Base-by-base conservation (phyloP, 2,113 vertebrate species). In the Vireo altiloquus region DNA sequence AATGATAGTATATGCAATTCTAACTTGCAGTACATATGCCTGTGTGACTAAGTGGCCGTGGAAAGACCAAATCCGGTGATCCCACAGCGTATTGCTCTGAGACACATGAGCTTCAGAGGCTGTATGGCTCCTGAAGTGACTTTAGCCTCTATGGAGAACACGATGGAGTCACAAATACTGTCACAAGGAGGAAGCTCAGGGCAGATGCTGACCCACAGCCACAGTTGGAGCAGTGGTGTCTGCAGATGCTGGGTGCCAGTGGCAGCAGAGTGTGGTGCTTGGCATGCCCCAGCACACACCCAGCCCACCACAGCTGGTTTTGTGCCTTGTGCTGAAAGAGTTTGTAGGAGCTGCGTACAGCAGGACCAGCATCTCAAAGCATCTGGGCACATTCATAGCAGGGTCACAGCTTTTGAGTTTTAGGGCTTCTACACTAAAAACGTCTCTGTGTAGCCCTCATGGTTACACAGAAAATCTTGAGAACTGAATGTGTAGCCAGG, bases 201-300 rank as follows among this genome's bases (percentile, higher is more conserved):
- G 44, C 2, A 66, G 60, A 27, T 1, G 3, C 7, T 0, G 1
- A 56, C 50, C 23, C 1, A 1, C n/a, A 49, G 35, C 9, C 47
- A 11, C 40, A 22, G 24, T 0, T 76, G 71, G 46, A 53, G 27
- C 65, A 66, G 30, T 7, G 12, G 35, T 30, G n/a, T 16, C 35
- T 39, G 23, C 1, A n/a, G 21, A 11, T 13, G 20, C 0, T 42
- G 56, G n/a, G 57, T 50, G 44, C 24, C 76, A 49, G n/a, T 0
- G 22, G 57, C 35, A 81, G 50, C 30, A 27, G 27, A 44, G 21
- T 17, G 37, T 85, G 56, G 42, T 44, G 69, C 24, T 25, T 78
- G 77, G 60, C 81, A 54, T 21, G 12, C 54, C 64, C 50, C 56
- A 80, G 37, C 0, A 10, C 24, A 35, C 14, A 44, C 10, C 4